These are phyloP conservation scores for Ochotona princeps DNA, from an alignment of 2,113 vertebrate species.

Conservation along the genomic window DNA sequence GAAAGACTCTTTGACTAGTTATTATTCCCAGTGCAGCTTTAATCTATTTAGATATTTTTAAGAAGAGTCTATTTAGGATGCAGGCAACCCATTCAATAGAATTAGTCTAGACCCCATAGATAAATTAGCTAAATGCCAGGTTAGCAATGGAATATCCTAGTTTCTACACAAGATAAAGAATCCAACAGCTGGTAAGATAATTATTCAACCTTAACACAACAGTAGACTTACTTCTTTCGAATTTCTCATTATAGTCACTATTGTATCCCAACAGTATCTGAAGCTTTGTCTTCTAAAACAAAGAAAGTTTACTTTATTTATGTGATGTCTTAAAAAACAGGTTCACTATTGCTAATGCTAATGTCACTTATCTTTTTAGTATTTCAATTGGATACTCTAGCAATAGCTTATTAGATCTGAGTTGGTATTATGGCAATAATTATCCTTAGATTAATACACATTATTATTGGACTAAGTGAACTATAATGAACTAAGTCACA, in stretches of 20 bases:
- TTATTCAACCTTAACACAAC: background rate
- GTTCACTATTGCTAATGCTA: background rate
- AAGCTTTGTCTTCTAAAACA: background rate
- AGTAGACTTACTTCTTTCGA: background rate
- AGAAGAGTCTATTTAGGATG: background rate
- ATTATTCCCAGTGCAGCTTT: background rate
- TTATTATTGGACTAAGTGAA: constrained; percentile 1
- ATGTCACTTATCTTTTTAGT: background rate
- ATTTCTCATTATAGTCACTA: background rate
- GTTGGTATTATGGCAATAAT: constrained; percentile 27
- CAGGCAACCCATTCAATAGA: background rate
- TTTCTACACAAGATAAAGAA: constrained; percentile 25
- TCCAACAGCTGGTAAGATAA: constrained; percentile 19
- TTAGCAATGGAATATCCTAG: constrained; percentile 16
- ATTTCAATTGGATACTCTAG: constrained; percentile 12
- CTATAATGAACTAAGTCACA: constrained; percentile 10
- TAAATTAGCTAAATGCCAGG: constrained; percentile 12
- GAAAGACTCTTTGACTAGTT: background rate
- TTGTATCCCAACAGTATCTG: background rate
- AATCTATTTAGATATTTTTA: background rate
- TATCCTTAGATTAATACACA: background rate
- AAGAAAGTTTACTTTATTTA: constrained; percentile 14
- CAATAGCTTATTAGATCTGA: constrained; percentile 30
- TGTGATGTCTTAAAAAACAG: background rate
- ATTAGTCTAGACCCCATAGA: constrained; percentile 22